Evolutionary conservation across 2,888 invertebrate genomes (phyloP), one percentile per base, ranked within the genome.

Genomic region (Melinopterus prodromus): DNA sequence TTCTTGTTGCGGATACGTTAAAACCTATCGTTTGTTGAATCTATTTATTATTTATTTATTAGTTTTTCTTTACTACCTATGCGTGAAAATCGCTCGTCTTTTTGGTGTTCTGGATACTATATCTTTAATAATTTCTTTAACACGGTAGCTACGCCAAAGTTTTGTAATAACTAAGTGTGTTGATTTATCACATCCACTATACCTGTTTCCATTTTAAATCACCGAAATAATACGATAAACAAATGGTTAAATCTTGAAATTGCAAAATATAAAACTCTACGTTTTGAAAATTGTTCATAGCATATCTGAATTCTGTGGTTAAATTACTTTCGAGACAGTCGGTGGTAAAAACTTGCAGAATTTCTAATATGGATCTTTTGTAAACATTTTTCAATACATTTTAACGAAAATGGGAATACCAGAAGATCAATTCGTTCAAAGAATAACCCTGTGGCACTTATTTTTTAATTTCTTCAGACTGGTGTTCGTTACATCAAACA

Each of bases 141-240:
- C 26, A 74, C 74, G n/a, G 37, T 35, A 74, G 36, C n/a, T 74
- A 36, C 37, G 35, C 26, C 26, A 26, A 26, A 26, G 35, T 74
- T 6, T 36, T 74, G n/a, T 74, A 35, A 35, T 74, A 36, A 74
- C 16, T 74, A 36, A 3, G 35, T 74, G 35, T 74, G 71, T 74
- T 26, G n/a, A n/a, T 71, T 79, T 79, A 79, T 79, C 79, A 79
- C 79, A 79, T 79, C 69, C 77, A 72, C 72, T 74, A 79, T 77
- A 77, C 79, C 79, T 79, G 79, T 79, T 79, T 77, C 74, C 26
- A 16, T 77, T 72, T 71, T 14, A 74, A 26, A 74, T 36, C 36
- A 74, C 35, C 35, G 53, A 1, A 9, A 53, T 53, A 53, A 53
- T 53, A 9, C 38, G 12, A 53, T n/a, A 53, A 53, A 9, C 2